Evolutionary conservation across 2,113 vertebrate genomes (phyloP), one percentile per base, ranked within the genome.

Genomic region (Gymnobelideus leadbeateri): DNA sequence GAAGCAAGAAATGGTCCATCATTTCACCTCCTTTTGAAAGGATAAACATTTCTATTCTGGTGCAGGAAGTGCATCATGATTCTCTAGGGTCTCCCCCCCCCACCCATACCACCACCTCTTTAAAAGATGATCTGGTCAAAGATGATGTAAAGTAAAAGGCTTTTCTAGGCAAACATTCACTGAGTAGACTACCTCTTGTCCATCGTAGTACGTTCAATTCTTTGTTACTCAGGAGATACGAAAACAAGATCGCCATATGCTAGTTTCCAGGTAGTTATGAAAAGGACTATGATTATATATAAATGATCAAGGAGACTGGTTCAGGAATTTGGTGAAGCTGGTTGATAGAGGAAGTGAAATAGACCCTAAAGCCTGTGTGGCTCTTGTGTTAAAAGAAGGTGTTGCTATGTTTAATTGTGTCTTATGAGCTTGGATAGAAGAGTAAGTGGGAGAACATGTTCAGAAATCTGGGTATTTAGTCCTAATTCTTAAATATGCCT

Each of bases 11-110:
- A 26, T 96, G 95, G 96, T 91, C 92, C 37, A 8, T 77, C 89
- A 55, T 93, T 89, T 91, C 96, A 94, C 91, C 51, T 93, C 51
- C 96, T 95, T 95, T 47, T 92, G 84, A 95, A 97, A 91, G 54
- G 95, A 94, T 91, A 47, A 3, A 0, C 3, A 16, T 97, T 97
- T 97, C 43, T 95, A 53, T 77, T 95, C 89, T 95, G 98, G 95
- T 98, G 98, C 98, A 98, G 97, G 96, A 94, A 96, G 91, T 89
- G 97, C 98, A 96, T 96, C 98, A 96, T 94, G 96, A 96, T 94
- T 93, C 14, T 21, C 95, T 93, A 24, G 94, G 54, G 25, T 96
- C 92, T 93, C 95, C 89, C 12, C 19, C 51, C 89, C 37, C 53
- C 16, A 25, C 8, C 26, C 53, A 49, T 49, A 49, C 53, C 53